A percentile compares a stretch with the other conserved stretches of the same genome.
Conservation (phyloP, 2,113 vertebrate genomes). For the Centrocercus urophasianus region DNA sequence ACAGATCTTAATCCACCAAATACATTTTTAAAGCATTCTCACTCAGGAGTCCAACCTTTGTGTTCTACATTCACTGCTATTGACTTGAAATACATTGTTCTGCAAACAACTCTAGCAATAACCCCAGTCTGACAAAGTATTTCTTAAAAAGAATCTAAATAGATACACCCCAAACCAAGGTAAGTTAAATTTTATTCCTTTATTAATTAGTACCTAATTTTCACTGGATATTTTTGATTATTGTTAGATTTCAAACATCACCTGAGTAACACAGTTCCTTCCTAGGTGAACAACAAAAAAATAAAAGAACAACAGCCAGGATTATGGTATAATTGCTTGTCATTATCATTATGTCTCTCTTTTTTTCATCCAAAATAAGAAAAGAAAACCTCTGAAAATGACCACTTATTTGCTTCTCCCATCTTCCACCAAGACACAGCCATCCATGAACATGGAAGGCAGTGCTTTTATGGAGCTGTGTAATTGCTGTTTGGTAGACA, state of each 20-base stretch:
- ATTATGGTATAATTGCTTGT: background rate
- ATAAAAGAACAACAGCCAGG: background rate
- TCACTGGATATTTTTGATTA: background rate
- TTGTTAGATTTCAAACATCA: background rate
- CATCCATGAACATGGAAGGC: rapidly evolving
- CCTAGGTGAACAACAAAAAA: background rate
- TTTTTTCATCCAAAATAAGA: background rate
- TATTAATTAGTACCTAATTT: background rate
- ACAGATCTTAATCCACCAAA: background rate
- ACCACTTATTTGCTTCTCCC: background rate
- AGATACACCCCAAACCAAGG: background rate
- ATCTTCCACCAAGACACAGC: background rate
- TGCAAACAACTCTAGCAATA: background rate
- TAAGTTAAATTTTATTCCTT: background rate
- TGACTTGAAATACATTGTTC: background rate
- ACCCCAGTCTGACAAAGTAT: background rate
- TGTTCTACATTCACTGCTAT: background rate
- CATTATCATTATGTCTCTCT: background rate
- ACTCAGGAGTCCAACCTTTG: background rate
- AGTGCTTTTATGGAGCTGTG: background rate
- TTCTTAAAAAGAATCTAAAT: background rate
- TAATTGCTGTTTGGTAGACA: no score
- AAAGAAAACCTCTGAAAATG: no score
- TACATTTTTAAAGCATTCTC: background rate
- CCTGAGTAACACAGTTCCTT: background rate